Base-by-base conservation (phyloP, 2,888 invertebrate genomes). In the Oscheius sp. region DNA sequence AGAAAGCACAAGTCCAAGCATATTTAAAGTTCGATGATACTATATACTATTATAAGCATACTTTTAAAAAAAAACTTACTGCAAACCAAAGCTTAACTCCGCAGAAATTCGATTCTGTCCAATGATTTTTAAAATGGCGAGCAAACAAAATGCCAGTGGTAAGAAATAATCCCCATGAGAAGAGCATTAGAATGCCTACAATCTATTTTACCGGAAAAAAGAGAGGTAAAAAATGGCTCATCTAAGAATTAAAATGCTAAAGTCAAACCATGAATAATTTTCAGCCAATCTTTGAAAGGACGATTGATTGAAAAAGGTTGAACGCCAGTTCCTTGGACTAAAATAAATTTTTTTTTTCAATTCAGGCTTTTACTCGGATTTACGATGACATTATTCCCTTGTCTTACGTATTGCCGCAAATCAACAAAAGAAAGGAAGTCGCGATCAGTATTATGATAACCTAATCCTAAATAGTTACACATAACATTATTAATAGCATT, bases 11-110 rank as follows among this genome's bases (percentile, higher is more conserved):
- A 79, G 67, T 1, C 76, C 79, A 29, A 79, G 70, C 45, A 71
- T 68, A 63, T 78, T 74, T 48, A 79, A 57, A 23, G 73, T 67
- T 20, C 79, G 72, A 58, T 79, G 79, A 12, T 70, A 57, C 78
- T 78, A 34, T 17, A 34, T 23, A 55, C n/a, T 5, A 12, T 10
- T 46, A 8, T n/a, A 8, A 46, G 6, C 20, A 10, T 23, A 23
- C n/a, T n/a, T n/a, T n/a, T n/a, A n/a, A n/a, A 29, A 33, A 45
- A 63, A 42, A 34, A 65, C 76, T 64, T 33, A 79, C 77, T 31
- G 76, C 67, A 65, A 79, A 79, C 79, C 79, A 79, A 65, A 79
- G 57, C 42, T 74, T 71, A 3, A 72, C 58, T 3, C 75, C 78
- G 61, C 70, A 58, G 17, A 74, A 46, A 1, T 55, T 66, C 15